Conservation (phyloP, 1,140 invertebrate species). For the Mylabris phalerata region DNA sequence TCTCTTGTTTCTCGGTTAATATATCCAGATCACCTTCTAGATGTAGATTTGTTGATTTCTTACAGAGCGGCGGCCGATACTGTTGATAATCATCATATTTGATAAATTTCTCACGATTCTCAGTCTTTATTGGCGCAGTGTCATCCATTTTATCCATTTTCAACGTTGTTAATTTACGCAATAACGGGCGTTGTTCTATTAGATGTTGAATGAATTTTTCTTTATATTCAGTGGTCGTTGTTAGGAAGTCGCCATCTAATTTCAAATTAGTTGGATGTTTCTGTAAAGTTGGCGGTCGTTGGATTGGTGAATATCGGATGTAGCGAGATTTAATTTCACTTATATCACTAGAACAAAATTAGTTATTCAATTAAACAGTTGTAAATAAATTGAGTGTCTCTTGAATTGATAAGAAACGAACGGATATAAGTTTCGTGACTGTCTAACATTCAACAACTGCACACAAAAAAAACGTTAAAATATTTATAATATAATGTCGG, state of each 20-base stretch:
- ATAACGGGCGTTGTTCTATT: neutral
- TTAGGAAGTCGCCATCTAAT: neutral
- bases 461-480: too few relatives aligned
- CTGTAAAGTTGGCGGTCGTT: neutral
- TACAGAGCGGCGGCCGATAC: conserved; percentile 33
- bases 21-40: conserved; percentile 35
- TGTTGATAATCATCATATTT: conserved; percentile 39
- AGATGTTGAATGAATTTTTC: neutral
- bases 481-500: too few relatives aligned
- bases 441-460: too few relatives aligned
- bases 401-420: too few relatives aligned
- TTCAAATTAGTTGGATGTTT: conserved; percentile 13
- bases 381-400: too few relatives aligned
- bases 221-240: neutral
- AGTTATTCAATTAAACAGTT: neutral
- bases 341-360: neutral
- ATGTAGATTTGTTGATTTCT: conserved; percentile 45
- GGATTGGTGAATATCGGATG: neutral
- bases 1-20: conserved; percentile 46
- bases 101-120: conserved; percentile 49
- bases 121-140: conserved; percentile 33
- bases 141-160: conserved; percentile 44
- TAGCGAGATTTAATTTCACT: neutral
- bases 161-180: conserved; percentile 31
- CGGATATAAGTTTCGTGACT: too few relatives aligned